Evolutionary conservation across 2,888 invertebrate genomes (phyloP).

Genomic region (Anaspis maculata): DNA sequence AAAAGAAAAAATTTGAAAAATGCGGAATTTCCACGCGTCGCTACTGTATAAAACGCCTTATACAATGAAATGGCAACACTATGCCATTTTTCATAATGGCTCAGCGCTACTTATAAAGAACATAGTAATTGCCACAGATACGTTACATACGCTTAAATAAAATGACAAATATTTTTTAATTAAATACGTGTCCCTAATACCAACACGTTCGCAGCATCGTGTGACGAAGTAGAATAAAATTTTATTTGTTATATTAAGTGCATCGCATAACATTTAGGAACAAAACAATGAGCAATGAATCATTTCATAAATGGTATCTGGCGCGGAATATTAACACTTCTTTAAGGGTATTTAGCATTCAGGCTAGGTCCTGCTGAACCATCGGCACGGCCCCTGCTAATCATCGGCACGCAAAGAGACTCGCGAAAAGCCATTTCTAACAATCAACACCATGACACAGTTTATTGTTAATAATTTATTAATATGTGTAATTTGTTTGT

Average conservation of each 20-base stretch:
- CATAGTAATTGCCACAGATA: slow-evolving; percentile 10
- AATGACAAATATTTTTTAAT: slow-evolving; percentile 17
- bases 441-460: slow-evolving; percentile 31
- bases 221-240: slow-evolving; percentile 27
- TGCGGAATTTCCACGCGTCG: no score
- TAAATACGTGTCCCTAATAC: slow-evolving; percentile 23
- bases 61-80: no score
- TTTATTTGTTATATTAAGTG: slow-evolving; percentile 23
- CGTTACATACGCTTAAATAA: slow-evolving; percentile 14
- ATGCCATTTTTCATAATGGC: no score
- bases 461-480: no score
- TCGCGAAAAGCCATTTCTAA: slow-evolving; percentile 27
- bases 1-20: no score
- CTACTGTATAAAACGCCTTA: no score
- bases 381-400: slow-evolving; percentile 30
- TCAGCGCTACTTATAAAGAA: slow-evolving; percentile 11
- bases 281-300: slow-evolving; percentile 29
- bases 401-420: slow-evolving; percentile 30
- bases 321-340: slow-evolving; percentile 27
- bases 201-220: slow-evolving; percentile 22
- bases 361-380: slow-evolving; percentile 17
- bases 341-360: slow-evolving; percentile 29
- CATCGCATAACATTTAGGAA: slow-evolving; percentile 19
- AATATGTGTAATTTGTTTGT: no score
- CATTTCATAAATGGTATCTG: slow-evolving; percentile 25